Base-by-base conservation (phyloP, 35 echinoderm and acorn worm genomes). In the Diadema setosum region DNA sequence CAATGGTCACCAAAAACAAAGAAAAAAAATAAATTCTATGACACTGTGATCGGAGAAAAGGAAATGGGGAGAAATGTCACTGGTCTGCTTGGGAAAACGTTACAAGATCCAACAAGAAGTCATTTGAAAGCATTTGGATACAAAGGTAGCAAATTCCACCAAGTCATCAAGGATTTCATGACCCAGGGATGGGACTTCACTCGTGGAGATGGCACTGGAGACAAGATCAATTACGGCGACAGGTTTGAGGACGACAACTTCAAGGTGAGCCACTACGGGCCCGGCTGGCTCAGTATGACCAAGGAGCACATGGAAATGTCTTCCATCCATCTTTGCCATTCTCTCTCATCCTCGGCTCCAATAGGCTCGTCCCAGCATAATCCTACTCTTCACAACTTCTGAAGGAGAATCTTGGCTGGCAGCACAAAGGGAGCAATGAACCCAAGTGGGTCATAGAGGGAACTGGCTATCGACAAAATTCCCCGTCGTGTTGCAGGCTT, bases 221-320 rank as follows among this genome's bases (percentile, higher is more conserved):
- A 90, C 92, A 85, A 92, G 80, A n/a, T n/a, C n/a, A n/a, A n/a
- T n/a, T 97, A 93, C 63, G 95, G 95, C 4, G 87, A 93, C 24
- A 82, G 65, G 57, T 97, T 97, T 50, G 18, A 81, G 27, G 95
- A 97, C 80, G 95, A 97, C 35, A 97, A 97, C 91, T 97, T 97
- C 80, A 93, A 93, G 35, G 46, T 97, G 46, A 83, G 87, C 45
- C 95, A 97, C 52, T 93, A 97, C 81, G 95, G 95, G 27, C 56
- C 95, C 36, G 95, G 95, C 2, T 97, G 95, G 95, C 58, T 97
- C 0, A 97, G 95, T 63, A 97, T 97, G 95, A 91, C 95, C 36
- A 97, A 93, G 87, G 91, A n/a, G n/a, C n/a, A n/a, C n/a, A n/a
- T n/a, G n/a, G n/a, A n/a, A n/a, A n/a, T n/a, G n/a, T n/a, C n/a